phyloP scores from a whole-genome alignment of 2,797 vertebrate genomes.

The Halcyon leucocephala region DNA sequence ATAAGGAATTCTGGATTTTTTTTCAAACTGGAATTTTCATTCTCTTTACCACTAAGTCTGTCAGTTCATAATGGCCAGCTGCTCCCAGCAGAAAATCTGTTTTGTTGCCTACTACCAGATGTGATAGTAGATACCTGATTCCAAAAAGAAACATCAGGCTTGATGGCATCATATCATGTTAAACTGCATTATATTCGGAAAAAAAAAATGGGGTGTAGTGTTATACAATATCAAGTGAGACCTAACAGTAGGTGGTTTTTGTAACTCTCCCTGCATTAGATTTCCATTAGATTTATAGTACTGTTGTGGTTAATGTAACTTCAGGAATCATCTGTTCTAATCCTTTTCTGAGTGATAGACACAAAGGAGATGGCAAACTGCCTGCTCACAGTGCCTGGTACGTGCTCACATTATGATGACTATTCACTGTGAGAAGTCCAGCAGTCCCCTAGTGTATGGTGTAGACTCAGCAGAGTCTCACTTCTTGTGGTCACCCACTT shows the following conservation, averaged over 20 bases:
- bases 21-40: not conserved
- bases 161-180: not conserved
- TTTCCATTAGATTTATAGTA: not conserved
- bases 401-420: accelerated
- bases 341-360: not conserved
- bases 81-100: not conserved
- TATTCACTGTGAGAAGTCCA: not conserved
- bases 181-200: not conserved
- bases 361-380: not conserved
- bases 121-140: not conserved
- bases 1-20: not conserved
- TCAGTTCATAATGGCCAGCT: not conserved
- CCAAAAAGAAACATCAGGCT: not conserved
- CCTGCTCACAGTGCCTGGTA: not conserved
- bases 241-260: not conserved
- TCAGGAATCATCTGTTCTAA: not conserved
- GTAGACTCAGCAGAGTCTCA: not conserved
- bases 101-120: not conserved
- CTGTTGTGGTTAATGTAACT: not conserved
- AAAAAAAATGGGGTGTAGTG: not conserved
- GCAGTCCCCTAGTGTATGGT: too few species aligned
- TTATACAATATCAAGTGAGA: not conserved
- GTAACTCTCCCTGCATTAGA: not conserved
- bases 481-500: not conserved
- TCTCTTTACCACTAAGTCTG: not conserved